Conservation (phyloP, 2,797 vertebrate species). For the Sebastes vulpes region DNA sequence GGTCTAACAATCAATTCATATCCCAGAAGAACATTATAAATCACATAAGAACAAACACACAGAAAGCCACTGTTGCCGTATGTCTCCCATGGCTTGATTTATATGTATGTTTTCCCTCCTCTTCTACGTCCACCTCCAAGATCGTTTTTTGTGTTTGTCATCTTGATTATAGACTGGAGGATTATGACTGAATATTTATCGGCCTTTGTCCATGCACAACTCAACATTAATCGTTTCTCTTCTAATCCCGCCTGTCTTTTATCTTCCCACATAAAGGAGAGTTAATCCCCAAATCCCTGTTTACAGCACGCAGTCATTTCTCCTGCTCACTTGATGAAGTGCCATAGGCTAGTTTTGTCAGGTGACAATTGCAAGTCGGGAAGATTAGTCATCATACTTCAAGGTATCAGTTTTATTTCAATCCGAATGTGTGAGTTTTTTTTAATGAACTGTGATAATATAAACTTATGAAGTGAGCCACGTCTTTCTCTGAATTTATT, state of each 20-base stretch:
- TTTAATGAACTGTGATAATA: conserved; percentile 20
- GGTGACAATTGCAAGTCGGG: conserved; percentile 44
- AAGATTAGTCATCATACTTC: conserved; percentile 38
- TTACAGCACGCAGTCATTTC: conserved; percentile 75
- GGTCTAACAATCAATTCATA: background rate
- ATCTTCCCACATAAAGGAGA: conserved; percentile 82
- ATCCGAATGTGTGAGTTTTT: background rate
- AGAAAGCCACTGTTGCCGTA: conserved; percentile 11
- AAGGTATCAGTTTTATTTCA: conserved; percentile 32
- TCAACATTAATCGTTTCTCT: conserved; percentile 80
- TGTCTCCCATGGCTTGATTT: conserved; percentile 37
- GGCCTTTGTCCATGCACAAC: conserved; percentile 81
- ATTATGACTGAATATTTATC: conserved; percentile 84
- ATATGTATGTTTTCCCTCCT: conserved; percentile 37
- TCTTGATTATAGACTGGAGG: conserved; percentile 77
- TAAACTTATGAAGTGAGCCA: conserved; percentile 13
- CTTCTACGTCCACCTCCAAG: conserved; percentile 42
- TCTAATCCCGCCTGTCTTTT: conserved; percentile 81
- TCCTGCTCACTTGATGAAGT: conserved; percentile 64
- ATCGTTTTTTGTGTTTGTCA: conserved; percentile 72
- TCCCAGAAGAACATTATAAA: background rate
- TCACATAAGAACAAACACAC: conserved; percentile 11
- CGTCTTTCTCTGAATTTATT: conserved; percentile 13
- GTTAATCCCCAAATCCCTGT: conserved; percentile 83
- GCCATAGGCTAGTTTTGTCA: conserved; percentile 51